Conservation (phyloP, 1,140 invertebrate genomes). For the Heliconius melpomene region DNA sequence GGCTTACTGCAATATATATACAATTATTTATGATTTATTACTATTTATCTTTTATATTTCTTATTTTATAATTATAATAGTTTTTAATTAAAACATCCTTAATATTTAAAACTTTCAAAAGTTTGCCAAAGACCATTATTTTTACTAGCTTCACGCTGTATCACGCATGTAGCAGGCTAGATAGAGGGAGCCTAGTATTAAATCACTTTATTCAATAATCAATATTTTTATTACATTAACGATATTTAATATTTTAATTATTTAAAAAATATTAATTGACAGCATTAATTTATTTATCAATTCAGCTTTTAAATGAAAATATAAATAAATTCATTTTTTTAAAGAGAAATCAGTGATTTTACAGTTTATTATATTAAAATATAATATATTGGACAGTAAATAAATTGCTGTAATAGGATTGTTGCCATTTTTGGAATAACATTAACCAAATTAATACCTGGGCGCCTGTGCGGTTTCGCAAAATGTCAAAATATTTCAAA, state of each 20-base stretch:
- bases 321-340: not conserved
- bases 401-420: not conserved
- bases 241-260: no score
- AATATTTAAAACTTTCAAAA: no score
- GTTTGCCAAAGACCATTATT: no score
- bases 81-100: no score
- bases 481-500: no score
- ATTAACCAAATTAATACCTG: constrained; percentile 37
- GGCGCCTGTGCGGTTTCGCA: constrained; percentile 2
- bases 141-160: not conserved
- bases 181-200: no score
- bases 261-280: no score
- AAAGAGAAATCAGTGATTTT: not conserved
- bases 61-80: no score
- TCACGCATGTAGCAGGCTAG: no score
- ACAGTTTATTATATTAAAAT: not conserved
- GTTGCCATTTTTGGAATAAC: not conserved
- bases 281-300: not conserved
- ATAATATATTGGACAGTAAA: not conserved
- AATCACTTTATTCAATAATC: no score
- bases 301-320: no score
- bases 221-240: no score
- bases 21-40: not conserved
- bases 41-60: not conserved
- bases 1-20: not conserved